phyloP scores from a whole-genome alignment of 2,113 vertebrate species.

The Odocoileus hemionus region DNA sequence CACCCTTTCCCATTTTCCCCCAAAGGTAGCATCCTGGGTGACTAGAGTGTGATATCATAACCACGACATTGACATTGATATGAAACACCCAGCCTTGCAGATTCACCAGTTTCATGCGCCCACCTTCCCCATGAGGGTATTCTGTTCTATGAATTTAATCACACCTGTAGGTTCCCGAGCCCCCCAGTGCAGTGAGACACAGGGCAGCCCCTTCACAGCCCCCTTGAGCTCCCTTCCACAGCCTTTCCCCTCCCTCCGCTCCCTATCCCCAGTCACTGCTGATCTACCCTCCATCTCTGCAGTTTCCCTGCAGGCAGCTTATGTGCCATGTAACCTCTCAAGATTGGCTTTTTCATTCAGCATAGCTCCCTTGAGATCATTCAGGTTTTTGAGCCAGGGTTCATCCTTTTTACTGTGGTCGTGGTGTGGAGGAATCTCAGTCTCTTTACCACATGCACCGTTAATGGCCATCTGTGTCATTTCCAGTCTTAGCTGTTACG shows the following conservation, averaged over 20 bases:
- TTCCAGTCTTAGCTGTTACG: background rate
- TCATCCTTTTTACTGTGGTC: accelerated
- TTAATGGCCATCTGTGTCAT: background rate
- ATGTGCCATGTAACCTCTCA: accelerated
- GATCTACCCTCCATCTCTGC: background rate
- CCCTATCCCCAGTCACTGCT: accelerated
- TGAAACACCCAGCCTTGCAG: background rate
- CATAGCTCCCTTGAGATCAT: accelerated
- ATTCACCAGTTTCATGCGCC: accelerated
- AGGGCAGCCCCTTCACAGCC: too few species aligned
- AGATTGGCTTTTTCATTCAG: too few species aligned
- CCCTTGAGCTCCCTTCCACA: background rate
- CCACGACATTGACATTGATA: accelerated
- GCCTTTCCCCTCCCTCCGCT: too few species aligned
- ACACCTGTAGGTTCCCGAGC: accelerated
- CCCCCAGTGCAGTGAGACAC: too few species aligned
- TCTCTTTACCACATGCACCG: accelerated
- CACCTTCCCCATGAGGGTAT: background rate
- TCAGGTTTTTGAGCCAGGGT: accelerated
- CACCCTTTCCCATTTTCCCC: accelerated
- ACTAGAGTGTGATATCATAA: accelerated
- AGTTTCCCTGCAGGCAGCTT: background rate
- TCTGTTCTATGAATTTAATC: background rate
- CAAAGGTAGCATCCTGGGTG: accelerated
- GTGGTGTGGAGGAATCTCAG: accelerated